Percentiles rank a stretch among this genome's conserved stretches.
Evolutionary conservation across 2,113 vertebrate species (phyloP).

Genomic region (Oreochromis niloticus): DNA sequence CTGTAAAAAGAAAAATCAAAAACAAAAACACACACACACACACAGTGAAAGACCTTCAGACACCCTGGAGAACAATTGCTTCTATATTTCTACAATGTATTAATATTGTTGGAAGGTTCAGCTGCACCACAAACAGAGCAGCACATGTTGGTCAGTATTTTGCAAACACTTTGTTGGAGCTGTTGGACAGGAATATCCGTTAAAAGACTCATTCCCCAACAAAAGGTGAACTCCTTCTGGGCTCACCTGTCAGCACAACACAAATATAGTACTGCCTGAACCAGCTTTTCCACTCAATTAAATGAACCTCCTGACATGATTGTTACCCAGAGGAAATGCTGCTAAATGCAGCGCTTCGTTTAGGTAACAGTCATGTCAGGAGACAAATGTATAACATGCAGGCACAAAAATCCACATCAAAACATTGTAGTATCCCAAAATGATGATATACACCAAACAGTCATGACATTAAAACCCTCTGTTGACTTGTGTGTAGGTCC

Average conservation of each 20-base stretch:
- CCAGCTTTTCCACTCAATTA: slow-evolving; percentile 34
- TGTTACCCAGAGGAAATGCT: background rate
- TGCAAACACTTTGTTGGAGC: slow-evolving; percentile 11
- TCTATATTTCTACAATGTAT: background rate
- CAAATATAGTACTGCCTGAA: background rate
- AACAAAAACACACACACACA: accelerated
- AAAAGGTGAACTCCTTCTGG: slow-evolving; percentile 15
- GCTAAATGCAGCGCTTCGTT: background rate
- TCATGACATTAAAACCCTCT: background rate
- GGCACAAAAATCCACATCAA: background rate
- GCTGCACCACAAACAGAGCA: slow-evolving; percentile 14
- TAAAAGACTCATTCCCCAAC: background rate
- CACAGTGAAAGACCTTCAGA: background rate
- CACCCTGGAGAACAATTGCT: background rate
- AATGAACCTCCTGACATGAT: background rate
- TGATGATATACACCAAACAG: background rate
- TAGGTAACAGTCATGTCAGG: background rate
- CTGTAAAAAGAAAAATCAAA: background rate
- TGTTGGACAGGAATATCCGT: background rate
- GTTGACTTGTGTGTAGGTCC: background rate
- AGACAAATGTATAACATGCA: background rate
- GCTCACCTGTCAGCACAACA: slow-evolving; percentile 24
- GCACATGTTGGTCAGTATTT: slow-evolving; percentile 3
- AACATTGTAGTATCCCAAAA: background rate
- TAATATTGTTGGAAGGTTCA: background rate